phyloP scores from a whole-genome alignment of 2,888 invertebrate genomes.

The Ptilodon capucinus region DNA sequence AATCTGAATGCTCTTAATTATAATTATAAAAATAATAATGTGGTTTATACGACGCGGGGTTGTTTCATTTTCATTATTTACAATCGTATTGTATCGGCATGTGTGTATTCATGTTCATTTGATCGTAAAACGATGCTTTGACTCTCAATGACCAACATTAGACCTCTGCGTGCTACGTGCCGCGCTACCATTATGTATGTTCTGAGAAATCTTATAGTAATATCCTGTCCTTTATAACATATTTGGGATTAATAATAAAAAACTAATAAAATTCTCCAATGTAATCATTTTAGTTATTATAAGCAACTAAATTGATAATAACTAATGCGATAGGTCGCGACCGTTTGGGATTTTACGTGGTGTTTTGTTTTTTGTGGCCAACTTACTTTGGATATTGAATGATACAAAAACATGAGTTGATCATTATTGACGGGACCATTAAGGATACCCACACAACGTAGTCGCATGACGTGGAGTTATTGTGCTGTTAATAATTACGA shows the following conservation, averaged over 20 bases:
- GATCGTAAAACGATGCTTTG: constrained; percentile 57
- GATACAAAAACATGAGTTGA: constrained; percentile 30
- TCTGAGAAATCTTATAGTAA: constrained; percentile 43
- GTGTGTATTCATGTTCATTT: constrained; percentile 48
- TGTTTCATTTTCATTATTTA: constrained; percentile 9
- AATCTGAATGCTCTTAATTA: neutral
- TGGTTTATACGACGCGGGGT: neutral
- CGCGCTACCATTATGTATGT: constrained; percentile 36
- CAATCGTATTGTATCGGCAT: constrained; percentile 27
- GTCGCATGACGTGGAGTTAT: constrained; percentile 45
- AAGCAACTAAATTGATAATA: neutral
- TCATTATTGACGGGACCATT: constrained; percentile 38
- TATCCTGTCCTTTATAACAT: constrained; percentile 42
- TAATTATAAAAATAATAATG: constrained; percentile 7
- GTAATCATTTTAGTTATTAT: neutral
- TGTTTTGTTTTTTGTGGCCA: constrained; percentile 20
- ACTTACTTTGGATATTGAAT: constrained; percentile 16
- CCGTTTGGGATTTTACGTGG: constrained; percentile 6
- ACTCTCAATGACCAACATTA: constrained; percentile 39
- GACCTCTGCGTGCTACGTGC: constrained; percentile 37
- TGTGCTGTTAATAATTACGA: constrained; percentile 58
- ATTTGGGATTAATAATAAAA: constrained; percentile 21
- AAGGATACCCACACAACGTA: constrained; percentile 43
- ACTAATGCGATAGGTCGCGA: neutral
- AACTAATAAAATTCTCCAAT: constrained; percentile 1